These are phyloP conservation scores for Sus scrofa DNA, from an alignment of 2,113 vertebrate species.

Conservation along the genomic window T2T-Sscrofa CM000820.6:25478501-25479000, in stretches of 20 bases:
- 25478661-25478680: not conserved
- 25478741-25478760: slow-evolving; percentile 74
- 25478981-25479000: slow-evolving; percentile 77
- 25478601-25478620: slow-evolving; percentile 71
- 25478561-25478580: slow-evolving; percentile 77
- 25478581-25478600: slow-evolving; percentile 59
- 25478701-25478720: slow-evolving; percentile 81
- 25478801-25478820: slow-evolving; percentile 62
- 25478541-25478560: slow-evolving; percentile 69
- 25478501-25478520: slow-evolving; percentile 67
- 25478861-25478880: slow-evolving; percentile 64
- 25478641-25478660: slow-evolving; percentile 66
- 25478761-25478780: slow-evolving; percentile 74
- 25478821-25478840: slow-evolving; percentile 63
- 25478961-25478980: slow-evolving; percentile 73
- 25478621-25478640: slow-evolving; percentile 74
- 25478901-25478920: slow-evolving; percentile 51
- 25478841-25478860: slow-evolving; percentile 46
- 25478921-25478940: slow-evolving; percentile 73
- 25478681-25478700: slow-evolving; percentile 57
- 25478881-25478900: slow-evolving; percentile 71
- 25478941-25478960: slow-evolving; percentile 72
- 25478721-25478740: slow-evolving; percentile 69
- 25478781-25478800: slow-evolving; percentile 74
- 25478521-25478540: slow-evolving; percentile 76